Evolutionary conservation across 2,888 invertebrate species (phyloP).

Genomic region (Megalurothrips usitatus): DNA sequence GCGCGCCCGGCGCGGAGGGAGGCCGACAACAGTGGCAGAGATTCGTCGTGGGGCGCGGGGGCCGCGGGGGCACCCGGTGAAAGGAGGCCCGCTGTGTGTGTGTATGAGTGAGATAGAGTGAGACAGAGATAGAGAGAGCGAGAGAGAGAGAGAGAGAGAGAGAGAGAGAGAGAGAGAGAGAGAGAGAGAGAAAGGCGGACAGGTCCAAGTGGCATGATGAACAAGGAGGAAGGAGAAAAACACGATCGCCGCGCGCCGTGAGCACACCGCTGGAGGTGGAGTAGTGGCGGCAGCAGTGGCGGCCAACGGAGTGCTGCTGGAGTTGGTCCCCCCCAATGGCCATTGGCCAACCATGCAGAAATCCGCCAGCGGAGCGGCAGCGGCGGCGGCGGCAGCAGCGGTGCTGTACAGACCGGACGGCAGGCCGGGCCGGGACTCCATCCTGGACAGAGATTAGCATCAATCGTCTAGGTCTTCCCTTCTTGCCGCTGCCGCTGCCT

Average conservation of each 20-base stretch:
- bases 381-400: neutral
- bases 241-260: neutral
- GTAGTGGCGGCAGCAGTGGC: neutral
- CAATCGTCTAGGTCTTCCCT: slow-evolving; percentile 20
- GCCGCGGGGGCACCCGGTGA: neutral
- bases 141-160: neutral
- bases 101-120: no score
- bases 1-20: neutral
- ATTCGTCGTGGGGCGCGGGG: neutral
- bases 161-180: neutral
- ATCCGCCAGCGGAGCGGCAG: neutral
- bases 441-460: slow-evolving; percentile 11
- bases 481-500: neutral
- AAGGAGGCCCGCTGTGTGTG: no score
- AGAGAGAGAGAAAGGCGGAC: no score
- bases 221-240: slow-evolving; percentile 11
- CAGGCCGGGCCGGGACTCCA: neutral
- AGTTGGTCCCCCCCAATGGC: slow-evolving; percentile 18
- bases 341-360: slow-evolving; percentile 26
- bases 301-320: neutral
- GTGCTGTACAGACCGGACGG: neutral
- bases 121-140: neutral
- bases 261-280: neutral
- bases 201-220: neutral
- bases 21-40: neutral